Evolutionary conservation across 2,113 vertebrate genomes (phyloP).

Genomic region (Perca schrenkii): DNA sequence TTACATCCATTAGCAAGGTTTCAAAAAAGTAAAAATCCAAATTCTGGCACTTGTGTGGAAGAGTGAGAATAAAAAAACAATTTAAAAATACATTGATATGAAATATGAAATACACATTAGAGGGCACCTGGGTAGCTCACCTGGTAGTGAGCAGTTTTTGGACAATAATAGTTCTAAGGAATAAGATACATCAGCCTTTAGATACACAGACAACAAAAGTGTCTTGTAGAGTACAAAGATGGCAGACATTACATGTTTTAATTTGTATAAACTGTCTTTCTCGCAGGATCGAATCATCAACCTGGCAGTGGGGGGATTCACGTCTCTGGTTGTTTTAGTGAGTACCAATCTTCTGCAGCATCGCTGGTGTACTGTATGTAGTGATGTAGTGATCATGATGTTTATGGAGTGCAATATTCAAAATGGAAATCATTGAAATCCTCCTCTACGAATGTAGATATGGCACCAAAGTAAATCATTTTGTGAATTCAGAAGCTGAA

Average conservation of each 20-base stretch:
- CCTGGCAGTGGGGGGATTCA: constrained; percentile 90
- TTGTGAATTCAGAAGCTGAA: too few species aligned
- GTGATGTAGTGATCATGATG: too few species aligned
- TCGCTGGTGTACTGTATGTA: too few species aligned
- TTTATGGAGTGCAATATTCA: neutral
- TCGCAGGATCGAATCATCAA: constrained; percentile 96
- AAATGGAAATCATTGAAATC: neutral
- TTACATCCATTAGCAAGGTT: too few species aligned
- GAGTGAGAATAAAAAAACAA: too few species aligned
- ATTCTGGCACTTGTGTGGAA: too few species aligned
- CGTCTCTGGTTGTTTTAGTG: constrained; percentile 91
- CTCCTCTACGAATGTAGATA: neutral
- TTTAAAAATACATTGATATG: too few species aligned
- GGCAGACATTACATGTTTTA: neutral
- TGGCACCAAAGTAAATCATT: neutral
- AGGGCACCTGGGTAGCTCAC: too few species aligned
- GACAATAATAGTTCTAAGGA: neutral
- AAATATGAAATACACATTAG: too few species aligned
- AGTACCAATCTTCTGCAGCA: constrained; percentile 78
- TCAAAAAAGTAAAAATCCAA: too few species aligned
- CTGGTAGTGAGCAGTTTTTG: too few species aligned
- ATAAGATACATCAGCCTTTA: neutral
- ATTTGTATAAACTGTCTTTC: neutral
- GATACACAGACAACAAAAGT: neutral
- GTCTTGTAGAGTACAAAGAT: neutral